Evolutionary conservation across 2,888 invertebrate genomes (phyloP).

Genomic region (Podabrus alpinus): DNA sequence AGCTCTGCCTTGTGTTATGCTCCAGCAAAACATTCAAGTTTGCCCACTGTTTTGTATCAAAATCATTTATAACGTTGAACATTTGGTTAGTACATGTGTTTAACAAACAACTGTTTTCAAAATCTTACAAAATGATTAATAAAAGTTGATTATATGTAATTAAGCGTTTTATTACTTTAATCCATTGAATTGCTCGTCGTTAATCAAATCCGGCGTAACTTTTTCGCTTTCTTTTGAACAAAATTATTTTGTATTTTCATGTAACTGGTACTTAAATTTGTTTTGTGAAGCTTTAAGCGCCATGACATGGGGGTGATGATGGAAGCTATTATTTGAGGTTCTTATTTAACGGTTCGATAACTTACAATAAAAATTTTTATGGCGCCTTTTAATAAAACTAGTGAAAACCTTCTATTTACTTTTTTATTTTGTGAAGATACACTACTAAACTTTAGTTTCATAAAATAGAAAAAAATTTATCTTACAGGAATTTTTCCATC

Average conservation of each 20-base stretch:
- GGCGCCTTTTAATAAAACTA: neutral
- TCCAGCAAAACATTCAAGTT: constrained; percentile 5
- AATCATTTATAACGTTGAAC: constrained; percentile 12
- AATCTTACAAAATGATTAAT: constrained; percentile 14
- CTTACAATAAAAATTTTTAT: neutral
- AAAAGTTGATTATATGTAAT: constrained; percentile 15
- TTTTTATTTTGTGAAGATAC: neutral
- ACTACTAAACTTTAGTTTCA: neutral
- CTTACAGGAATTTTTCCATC: neutral
- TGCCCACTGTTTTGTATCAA: constrained; percentile 6
- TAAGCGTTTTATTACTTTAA: neutral
- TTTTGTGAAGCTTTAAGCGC: neutral
- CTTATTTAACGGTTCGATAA: neutral
- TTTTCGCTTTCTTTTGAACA: neutral
- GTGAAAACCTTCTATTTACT: neutral
- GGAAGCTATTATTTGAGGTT: neutral
- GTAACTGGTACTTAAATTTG: neutral
- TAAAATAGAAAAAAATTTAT: neutral
- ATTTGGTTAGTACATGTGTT: constrained; percentile 12
- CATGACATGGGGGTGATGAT: neutral
- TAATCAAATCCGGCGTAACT: neutral
- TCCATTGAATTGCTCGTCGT: neutral
- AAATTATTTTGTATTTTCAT: neutral
- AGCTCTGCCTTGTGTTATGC: constrained; percentile 4
- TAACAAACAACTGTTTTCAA: constrained; percentile 14